These are phyloP conservation scores for Trachythela sp. DNA, from an alignment of 64 coral and sea anemone genomes.

Conservation along the genomic window DNA sequence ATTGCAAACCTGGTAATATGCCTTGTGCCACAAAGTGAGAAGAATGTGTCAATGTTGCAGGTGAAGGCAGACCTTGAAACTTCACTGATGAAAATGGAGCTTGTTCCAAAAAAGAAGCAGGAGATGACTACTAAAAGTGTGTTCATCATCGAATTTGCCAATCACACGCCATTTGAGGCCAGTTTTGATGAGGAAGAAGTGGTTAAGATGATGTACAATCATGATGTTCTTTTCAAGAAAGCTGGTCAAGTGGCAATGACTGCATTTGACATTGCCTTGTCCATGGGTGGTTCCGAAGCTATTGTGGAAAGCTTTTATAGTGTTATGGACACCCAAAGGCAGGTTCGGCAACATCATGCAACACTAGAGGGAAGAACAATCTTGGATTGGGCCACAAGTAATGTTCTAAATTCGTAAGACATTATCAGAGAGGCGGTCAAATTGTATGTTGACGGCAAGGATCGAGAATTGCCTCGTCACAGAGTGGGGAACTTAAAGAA, in stretches of 20 bases:
- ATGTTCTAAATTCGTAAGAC: neutral
- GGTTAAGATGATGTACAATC: no score
- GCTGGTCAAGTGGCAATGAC: no score
- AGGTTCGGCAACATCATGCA: neutral
- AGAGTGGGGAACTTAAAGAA: no score
- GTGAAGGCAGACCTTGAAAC: neutral
- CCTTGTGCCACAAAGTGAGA: neutral
- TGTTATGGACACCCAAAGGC: neutral
- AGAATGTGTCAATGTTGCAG: neutral
- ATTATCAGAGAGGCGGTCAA: neutral
- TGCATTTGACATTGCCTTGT: no score
- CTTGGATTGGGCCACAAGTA: neutral
- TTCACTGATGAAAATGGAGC: neutral
- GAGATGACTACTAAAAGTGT: neutral
- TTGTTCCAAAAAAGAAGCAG: neutral
- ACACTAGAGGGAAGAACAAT: neutral
- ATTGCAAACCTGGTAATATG: neutral
- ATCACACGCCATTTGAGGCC: no score
- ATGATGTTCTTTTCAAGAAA: no score
- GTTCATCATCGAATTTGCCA: no score
- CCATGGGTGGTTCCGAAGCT: neutral
- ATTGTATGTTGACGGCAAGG: neutral
- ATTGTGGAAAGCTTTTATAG: neutral
- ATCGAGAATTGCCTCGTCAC: no score
- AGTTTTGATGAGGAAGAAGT: no score